phyloP scores from a whole-genome alignment of 2,113 vertebrate species.

The Papio anubis region DNA sequence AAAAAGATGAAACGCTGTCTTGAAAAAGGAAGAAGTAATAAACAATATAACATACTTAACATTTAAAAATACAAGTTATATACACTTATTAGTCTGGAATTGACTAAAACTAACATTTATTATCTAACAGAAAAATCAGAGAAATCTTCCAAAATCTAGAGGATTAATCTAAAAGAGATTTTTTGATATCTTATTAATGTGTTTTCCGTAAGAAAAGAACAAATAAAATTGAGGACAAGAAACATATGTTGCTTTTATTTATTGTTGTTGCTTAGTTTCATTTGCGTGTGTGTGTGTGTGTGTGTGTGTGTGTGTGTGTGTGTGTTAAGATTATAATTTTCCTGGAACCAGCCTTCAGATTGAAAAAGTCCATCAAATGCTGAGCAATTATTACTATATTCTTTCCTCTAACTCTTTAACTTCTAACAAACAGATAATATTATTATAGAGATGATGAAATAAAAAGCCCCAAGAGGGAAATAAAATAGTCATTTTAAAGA shows the following conservation, averaged over 20 bases:
- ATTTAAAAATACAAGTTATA: background rate
- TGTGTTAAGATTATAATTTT: background rate
- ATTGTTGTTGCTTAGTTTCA: background rate
- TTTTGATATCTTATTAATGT: background rate
- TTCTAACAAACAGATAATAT: background rate
- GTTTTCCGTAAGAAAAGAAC: background rate
- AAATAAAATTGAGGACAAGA: background rate
- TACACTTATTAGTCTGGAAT: background rate
- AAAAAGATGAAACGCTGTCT: background rate
- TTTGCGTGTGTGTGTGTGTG: too few species aligned
- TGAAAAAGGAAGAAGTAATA: background rate
- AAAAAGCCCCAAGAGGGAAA: background rate
- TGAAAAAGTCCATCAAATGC: background rate
- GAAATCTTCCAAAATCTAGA: background rate
- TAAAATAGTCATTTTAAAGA: background rate
- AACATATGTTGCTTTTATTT: background rate
- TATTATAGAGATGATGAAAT: background rate
- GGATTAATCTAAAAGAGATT: background rate
- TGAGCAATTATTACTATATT: background rate
- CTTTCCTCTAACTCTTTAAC: background rate
- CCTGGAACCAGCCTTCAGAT: background rate
- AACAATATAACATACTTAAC: background rate
- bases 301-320: background rate
- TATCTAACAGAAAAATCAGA: background rate
- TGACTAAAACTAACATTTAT: background rate